These are phyloP conservation scores for Cepaea nemoralis DNA, from an alignment of 1,140 invertebrate genomes.

Conservation along the genomic window DNA sequence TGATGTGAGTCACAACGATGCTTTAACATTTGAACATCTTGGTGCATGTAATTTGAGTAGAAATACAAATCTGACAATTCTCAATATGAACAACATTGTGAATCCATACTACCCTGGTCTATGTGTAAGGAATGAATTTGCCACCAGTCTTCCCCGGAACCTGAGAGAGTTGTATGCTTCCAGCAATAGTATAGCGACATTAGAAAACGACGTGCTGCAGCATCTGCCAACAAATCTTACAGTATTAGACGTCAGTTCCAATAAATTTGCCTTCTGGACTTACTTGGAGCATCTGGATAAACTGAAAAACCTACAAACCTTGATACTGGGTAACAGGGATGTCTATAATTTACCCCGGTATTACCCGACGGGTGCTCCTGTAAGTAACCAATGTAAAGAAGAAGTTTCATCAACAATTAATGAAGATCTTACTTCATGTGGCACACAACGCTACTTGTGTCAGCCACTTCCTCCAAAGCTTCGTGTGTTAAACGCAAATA, in stretches of 20 bases:
- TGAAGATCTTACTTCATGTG: neutral
- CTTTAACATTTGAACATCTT: neutral
- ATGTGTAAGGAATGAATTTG: neutral
- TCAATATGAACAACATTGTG: neutral
- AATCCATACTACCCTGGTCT: neutral
- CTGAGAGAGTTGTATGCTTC: neutral
- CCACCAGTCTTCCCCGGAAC: neutral
- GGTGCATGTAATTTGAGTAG: neutral
- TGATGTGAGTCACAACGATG: neutral
- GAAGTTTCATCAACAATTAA: neutral
- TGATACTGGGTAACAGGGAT: neutral
- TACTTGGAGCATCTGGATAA: neutral
- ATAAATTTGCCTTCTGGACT: neutral
- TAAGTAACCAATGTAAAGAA: neutral
- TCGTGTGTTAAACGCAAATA: neutral
- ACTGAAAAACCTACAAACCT: neutral
- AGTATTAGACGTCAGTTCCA: neutral
- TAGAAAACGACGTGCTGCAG: neutral
- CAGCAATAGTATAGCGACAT: neutral
- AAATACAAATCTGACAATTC: neutral
- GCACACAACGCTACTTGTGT: neutral
- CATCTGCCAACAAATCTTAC: neutral
- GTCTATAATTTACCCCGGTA: neutral
- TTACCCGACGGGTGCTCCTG: neutral
- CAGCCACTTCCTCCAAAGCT: slow-evolving; percentile 11